Conservation (phyloP, 2,888 invertebrate genomes). For the Nomada hirtipes region DNA sequence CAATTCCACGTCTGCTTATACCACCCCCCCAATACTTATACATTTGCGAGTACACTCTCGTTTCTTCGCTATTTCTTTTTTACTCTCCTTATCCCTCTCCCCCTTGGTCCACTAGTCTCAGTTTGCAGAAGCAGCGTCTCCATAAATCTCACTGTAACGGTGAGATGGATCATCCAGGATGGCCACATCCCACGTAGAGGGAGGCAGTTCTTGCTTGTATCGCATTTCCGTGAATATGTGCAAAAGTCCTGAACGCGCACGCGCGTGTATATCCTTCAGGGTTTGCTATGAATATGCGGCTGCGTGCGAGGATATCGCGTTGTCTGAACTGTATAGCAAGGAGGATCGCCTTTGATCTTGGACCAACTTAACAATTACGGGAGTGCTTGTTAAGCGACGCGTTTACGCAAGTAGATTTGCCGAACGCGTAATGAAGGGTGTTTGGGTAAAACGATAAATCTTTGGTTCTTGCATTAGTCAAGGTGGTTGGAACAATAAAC, state of each 20-base stretch:
- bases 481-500: too few relatives aligned
- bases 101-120: constrained; percentile 54
- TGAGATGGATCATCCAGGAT: constrained; percentile 83
- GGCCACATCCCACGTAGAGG: constrained; percentile 77
- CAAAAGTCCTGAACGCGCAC: constrained; percentile 37
- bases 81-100: background rate
- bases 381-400: background rate
- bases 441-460: background rate
- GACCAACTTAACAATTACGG: constrained; percentile 22
- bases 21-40: background rate
- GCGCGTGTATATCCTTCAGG: constrained; percentile 37
- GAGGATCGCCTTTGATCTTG: constrained; percentile 70
- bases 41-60: constrained; percentile 23
- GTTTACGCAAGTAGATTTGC: background rate
- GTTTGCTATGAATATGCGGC: constrained; percentile 53
- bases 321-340: constrained; percentile 76
- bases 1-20: constrained; percentile 27
- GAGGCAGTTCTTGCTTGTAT: constrained; percentile 57
- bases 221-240: constrained; percentile 49
- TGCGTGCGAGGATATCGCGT: constrained; percentile 41
- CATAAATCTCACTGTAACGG: constrained; percentile 84
- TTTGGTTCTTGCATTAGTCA: background rate
- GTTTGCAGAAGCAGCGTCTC: constrained; percentile 73
- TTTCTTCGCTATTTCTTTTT: constrained; percentile 25
- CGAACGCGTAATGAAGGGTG: too few relatives aligned